Base-by-base conservation (phyloP, 1,140 invertebrate species). In the Drosophila novamexicana region DNA sequence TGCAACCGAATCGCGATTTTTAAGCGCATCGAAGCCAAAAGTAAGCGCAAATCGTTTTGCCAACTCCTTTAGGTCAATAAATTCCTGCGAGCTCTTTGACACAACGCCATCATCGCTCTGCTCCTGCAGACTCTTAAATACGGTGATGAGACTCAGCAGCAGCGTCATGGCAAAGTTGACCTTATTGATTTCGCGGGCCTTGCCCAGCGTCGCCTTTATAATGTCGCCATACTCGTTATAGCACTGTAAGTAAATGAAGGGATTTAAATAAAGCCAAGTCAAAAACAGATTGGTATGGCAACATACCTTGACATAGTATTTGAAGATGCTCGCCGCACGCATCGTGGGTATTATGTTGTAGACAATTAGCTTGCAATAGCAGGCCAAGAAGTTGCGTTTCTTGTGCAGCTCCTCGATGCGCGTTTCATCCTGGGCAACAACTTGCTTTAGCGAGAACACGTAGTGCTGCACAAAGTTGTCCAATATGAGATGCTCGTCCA, bases 221-320 rank as follows among this genome's bases (percentile, higher is more conserved):
- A 99, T 99, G 93, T 99, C 99, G n/a, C 99, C 99, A 94, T 99
- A 99, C 93, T 99, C 98, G 92, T 98, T 98, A 92, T 99, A 99
- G 92, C 97, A 99, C 95, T 97, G 92, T 50, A 93, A 92, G 72
- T 34, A 12, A 6, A 57, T 6, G 10, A 16, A 14, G 49, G 18
- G 2, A 1, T 12, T 12, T 6, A 0, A 10, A 10, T 10, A 0
- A 39, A 10, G 9, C 37, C 2, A 10, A 3, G 22, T 39, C 10
- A 1, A 10, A 3, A 9, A 39, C 7, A 29, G 9, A 39, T 10
- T 39, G 4, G 9, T 4, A 4, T 12, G 10, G 9, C 22, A 22
- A 22, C 16, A 18, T 40, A 97, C 97, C 94, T 98, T 99, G 56
- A 99, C 97, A 92, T 99, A 99, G 93, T 99, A 97, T 92, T 99